A percentile compares a stretch with the other conserved stretches of the same genome.
Evolutionary conservation across 1,140 invertebrate genomes (phyloP).

Genomic region (Hirudo medicinalis): DNA sequence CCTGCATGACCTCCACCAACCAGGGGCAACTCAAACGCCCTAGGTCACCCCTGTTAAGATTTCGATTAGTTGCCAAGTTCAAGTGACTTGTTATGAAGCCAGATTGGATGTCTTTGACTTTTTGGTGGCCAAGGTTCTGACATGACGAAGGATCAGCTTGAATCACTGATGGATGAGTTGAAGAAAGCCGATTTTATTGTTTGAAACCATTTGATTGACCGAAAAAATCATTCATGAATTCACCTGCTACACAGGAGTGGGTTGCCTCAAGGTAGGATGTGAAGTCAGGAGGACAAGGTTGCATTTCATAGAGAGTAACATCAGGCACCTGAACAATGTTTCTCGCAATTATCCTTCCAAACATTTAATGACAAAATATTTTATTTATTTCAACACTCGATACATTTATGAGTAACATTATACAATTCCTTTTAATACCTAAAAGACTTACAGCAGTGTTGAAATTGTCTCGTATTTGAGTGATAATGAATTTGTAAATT

Average conservation of each 20-base stretch:
- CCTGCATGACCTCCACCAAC: slow-evolving; percentile 16
- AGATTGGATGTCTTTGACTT: neutral
- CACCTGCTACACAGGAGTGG: slow-evolving; percentile 18
- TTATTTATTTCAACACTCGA: too few species aligned
- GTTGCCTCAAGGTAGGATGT: slow-evolving; percentile 20
- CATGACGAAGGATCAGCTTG: neutral
- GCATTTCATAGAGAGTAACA: slow-evolving; percentile 1
- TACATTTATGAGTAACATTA: too few species aligned
- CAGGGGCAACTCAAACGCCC: slow-evolving; percentile 16
- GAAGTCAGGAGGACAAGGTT: slow-evolving; percentile 22
- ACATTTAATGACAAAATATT: too few species aligned
- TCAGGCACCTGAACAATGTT: slow-evolving; percentile 16
- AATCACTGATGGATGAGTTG: neutral
- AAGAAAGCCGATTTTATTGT: too few species aligned
- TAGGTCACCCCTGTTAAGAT: neutral
- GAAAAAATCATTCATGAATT: neutral
- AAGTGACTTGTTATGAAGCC: neutral
- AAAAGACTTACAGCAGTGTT: too few species aligned
- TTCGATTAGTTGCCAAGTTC: neutral
- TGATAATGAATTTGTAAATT: too few species aligned
- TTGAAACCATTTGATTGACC: too few species aligned
- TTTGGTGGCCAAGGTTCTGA: neutral
- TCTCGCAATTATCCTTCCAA: neutral
- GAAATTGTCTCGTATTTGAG: too few species aligned
- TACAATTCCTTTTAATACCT: too few species aligned